Evolutionary conservation across 2,888 invertebrate species (phyloP), one percentile per base, ranked within the genome.

Genomic region (Stenichneumon culpator): DNA sequence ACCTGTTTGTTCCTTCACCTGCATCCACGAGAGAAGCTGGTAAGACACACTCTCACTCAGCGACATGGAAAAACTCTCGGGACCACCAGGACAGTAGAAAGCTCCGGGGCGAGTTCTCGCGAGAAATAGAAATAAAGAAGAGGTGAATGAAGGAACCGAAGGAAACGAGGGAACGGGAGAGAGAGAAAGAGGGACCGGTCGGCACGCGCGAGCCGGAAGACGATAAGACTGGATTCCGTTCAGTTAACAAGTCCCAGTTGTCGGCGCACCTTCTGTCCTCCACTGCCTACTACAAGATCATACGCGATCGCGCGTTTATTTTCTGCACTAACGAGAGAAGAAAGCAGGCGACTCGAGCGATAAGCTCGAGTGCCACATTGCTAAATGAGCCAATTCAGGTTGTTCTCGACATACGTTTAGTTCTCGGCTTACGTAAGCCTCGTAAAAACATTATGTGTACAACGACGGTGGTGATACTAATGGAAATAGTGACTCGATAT

Each of bases 201-300:
- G 85, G 85, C 85, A 85, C 85, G 85, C 75, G 85, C 82, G 82
- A 85, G 72, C 85, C 85, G 85, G 85, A 85, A 85, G 85, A 85
- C 82, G 85, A 85, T 82, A 82, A 85, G 85, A 82, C 85, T 82
- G 85, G 85, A 85, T 85, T 85, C 85, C 79, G 85, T 83, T 80
- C 83, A 70, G 83, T 85, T 85, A 82, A 85, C 85, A 79, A 82
- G 85, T 85, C 72, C 68, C 60, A 73, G 70, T 77, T 63, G 75
- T 77, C 65, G 70, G 67, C 72, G 65, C 67, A 67, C 75, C 52
- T 75, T 75, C 65, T 39, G 67, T 65, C 75, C 75, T 75, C 22
- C 67, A 14, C 36, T 75, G 22, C 65, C n/a, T 63, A 63, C 63
- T 65, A 82, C 78, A 78, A 67, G 78, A 83, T 83, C 60, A 79